Percentiles rank a stretch among this genome's conserved stretches.
These are phyloP conservation scores for Azemiops feae DNA, from an alignment of 2,113 vertebrate genomes.

Conservation along the genomic window DNA sequence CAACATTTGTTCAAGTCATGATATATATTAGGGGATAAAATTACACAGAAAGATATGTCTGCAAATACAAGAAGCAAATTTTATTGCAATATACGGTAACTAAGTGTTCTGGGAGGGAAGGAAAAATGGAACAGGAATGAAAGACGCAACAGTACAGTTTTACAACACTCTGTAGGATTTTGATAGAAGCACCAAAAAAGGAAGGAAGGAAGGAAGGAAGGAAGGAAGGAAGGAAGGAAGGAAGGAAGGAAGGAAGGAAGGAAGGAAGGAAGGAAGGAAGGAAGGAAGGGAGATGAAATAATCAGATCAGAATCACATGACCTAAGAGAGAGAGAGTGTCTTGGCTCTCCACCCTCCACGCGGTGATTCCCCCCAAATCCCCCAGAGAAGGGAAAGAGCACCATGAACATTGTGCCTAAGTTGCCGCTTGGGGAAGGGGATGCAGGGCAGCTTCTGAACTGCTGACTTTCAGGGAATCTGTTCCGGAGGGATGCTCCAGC, in stretches of 20 bases:
- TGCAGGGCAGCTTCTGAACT: background rate
- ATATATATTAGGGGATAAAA: constrained; percentile 69
- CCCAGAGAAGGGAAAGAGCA: background rate
- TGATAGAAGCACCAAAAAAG: constrained; percentile 44
- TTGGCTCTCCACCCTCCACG: constrained; percentile 23
- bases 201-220: constrained; percentile 34
- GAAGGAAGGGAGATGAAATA: constrained; percentile 32
- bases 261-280: background rate
- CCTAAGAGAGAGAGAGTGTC: constrained; percentile 35
- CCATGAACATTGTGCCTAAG: background rate
- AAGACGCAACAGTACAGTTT: constrained; percentile 71
- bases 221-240: constrained; percentile 32
- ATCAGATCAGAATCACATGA: constrained; percentile 73
- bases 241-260: constrained; percentile 39
- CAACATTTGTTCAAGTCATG: constrained; percentile 80
- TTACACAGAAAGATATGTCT: constrained; percentile 68
- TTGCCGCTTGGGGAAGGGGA: background rate
- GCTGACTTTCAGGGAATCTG: background rate
- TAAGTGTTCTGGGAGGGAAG: constrained; percentile 80
- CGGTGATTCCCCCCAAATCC: constrained; percentile 26
- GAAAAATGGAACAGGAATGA: constrained; percentile 72
- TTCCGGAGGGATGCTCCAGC: background rate
- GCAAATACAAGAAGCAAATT: constrained; percentile 80
- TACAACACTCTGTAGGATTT: constrained; percentile 62
- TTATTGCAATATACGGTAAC: constrained; percentile 83